Conservation (phyloP, 2,797 vertebrate species). For the Semaprochilodus insignis region DNA sequence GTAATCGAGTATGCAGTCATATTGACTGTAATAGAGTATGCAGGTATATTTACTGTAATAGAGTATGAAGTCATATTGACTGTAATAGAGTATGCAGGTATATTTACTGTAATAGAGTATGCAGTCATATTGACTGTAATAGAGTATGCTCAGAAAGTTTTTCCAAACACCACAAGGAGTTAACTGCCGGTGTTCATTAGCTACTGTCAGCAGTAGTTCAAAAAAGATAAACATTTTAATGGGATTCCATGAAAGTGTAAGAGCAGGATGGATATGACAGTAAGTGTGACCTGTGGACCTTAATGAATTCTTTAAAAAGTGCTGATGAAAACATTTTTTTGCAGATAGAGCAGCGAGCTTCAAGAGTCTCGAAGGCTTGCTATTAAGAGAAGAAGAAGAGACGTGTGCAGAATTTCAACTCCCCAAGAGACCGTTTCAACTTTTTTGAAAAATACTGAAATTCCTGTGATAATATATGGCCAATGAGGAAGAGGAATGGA, state of each 20-base stretch:
- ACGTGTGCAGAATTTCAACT: constrained; percentile 62
- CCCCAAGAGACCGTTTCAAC: constrained; percentile 46
- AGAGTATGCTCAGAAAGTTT: not conserved
- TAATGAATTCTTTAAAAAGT: constrained; percentile 70
- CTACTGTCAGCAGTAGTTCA: constrained; percentile 36
- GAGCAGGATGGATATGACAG: constrained; percentile 56
- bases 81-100: too few relatives aligned
- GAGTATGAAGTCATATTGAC: too few relatives aligned
- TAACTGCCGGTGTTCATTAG: constrained; percentile 46
- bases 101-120: not conserved
- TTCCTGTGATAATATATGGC: constrained; percentile 25
- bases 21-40: too few relatives aligned
- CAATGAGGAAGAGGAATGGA: constrained; percentile 4
- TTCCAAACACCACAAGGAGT: not conserved
- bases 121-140: constrained; percentile 5
- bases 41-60: too few relatives aligned
- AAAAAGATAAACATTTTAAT: constrained; percentile 61
- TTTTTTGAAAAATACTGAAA: constrained; percentile 41
- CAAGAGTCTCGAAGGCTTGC: constrained; percentile 52
- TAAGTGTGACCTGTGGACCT: constrained; percentile 58
- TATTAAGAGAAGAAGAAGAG: constrained; percentile 46
- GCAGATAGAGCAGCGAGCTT: constrained; percentile 58
- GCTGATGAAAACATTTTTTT: constrained; percentile 67
- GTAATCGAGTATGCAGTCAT: too few relatives aligned
- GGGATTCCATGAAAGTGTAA: constrained; percentile 57